Evolutionary conservation across 1,140 invertebrate species (phyloP).

Genomic region (Gonatopus flavifemur): DNA sequence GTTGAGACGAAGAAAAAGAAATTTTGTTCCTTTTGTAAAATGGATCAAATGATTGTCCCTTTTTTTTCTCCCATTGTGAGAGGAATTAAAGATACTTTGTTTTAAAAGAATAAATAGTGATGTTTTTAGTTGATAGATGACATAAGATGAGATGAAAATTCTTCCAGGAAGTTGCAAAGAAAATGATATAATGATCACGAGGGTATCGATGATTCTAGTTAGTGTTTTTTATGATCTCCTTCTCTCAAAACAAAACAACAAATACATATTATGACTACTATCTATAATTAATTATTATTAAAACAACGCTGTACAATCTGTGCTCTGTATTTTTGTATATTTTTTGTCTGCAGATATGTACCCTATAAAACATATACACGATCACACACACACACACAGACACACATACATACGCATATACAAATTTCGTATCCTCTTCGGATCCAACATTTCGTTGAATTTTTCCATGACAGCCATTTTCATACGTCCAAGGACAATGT

Average conservation of each 20-base stretch:
- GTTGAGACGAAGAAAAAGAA: conserved; percentile 46
- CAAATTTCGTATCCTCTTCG: too few relatives aligned
- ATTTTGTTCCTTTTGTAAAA: conserved; percentile 47
- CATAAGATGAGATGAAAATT: too few relatives aligned
- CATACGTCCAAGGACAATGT: too few relatives aligned
- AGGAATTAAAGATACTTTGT: conserved; percentile 44
- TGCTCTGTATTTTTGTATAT: conserved; percentile 57
- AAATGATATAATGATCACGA: too few relatives aligned
- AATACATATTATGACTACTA: conserved; percentile 42
- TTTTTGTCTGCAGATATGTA: conserved; percentile 43
- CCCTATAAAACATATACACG: too few relatives aligned
- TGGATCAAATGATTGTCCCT: conserved; percentile 36
- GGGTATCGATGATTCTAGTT: conserved; percentile 60
- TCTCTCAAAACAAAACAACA: conserved; percentile 51
- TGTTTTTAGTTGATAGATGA: conserved; percentile 50
- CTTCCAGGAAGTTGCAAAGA: conserved; percentile 53
- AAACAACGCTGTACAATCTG: conserved; percentile 52
- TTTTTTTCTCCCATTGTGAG: conserved; percentile 13
- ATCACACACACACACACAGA: too few relatives aligned
- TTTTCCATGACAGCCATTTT: too few relatives aligned
- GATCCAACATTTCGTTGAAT: too few relatives aligned
- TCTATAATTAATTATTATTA: conserved; percentile 31
- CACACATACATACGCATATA: too few relatives aligned
- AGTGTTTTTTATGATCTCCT: conserved; percentile 60
- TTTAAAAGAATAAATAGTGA: conserved; percentile 49